Conservation (phyloP, 2,797 vertebrate species). For the Mus caroli region DNA sequence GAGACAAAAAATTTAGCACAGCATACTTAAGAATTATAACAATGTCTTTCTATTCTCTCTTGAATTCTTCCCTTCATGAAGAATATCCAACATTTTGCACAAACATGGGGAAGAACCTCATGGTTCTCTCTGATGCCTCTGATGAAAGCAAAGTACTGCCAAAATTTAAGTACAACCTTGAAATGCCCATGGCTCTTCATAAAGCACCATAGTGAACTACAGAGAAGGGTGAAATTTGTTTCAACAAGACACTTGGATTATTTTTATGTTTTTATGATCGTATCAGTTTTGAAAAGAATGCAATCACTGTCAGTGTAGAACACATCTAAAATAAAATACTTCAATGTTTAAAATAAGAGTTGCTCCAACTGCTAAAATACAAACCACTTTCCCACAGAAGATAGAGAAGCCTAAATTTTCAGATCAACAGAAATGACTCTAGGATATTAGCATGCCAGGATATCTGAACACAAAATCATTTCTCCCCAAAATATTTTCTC, state of each 20-base stretch:
- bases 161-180: slow-evolving; percentile 25
- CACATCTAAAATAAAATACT: slow-evolving; percentile 53
- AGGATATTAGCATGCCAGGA: not conserved
- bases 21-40: slow-evolving; percentile 39
- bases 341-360: slow-evolving; percentile 22
- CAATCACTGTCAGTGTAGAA: slow-evolving; percentile 19
- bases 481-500: slow-evolving; percentile 65
- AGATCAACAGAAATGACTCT: slow-evolving; percentile 59
- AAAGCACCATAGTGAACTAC: slow-evolving; percentile 16
- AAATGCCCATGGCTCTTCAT: not conserved
- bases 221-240: not conserved
- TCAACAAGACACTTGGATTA: not conserved
- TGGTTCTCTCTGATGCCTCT: not conserved
- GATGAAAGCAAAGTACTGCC: slow-evolving; percentile 46
- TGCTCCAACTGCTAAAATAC: slow-evolving; percentile 41
- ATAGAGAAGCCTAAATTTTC: slow-evolving; percentile 39
- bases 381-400: slow-evolving; percentile 41
- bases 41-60: slow-evolving; percentile 48
- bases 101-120: slow-evolving; percentile 6
- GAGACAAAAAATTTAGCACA: not conserved
- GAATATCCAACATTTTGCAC: slow-evolving; percentile 18
- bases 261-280: slow-evolving; percentile 64
- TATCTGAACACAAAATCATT: slow-evolving; percentile 55
- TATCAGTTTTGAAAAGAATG: slow-evolving; percentile 47
- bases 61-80: not conserved